Evolutionary conservation across 2,888 invertebrate species (phyloP), one percentile per base, ranked within the genome.

Genomic region (Notodonta dromedarius): DNA sequence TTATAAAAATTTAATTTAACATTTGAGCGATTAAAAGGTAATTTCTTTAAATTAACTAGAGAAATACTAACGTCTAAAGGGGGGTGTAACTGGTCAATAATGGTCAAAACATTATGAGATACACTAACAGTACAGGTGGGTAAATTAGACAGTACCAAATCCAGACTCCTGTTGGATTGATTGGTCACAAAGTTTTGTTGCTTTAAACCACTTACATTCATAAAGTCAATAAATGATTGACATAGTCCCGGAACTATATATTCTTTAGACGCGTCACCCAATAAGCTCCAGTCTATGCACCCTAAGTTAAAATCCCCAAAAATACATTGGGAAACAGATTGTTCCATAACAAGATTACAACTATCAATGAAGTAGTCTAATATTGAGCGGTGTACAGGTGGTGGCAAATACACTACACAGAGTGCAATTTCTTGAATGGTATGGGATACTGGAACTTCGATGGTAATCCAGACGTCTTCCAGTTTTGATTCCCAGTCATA

Each of bases 321-420:
- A 7, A 63, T 51, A 44, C 56, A 56, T 24, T 24, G 11, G 39
- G 13, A 9, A 14, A 46, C 35, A 5, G 16, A 40, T 39, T 39
- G 14, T 3, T 65, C 64, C 5, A 61, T 0, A 2, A 57, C 57
- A 1, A 0, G 42, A 13, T 58, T 64, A 42, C 61, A 58, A 14
- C 50, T 16, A 0, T 64, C 44, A 0, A 61, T 13, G 39, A 61
- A 64, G 9, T 16, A 32, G 5, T 64, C 63, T 5, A 64, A 6
- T 2, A 12, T 44, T 48, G 57, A 4, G 0, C 1, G 32, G 11
- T 39, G 9, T 5, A 64, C 58, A 5, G 63, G 63, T 5, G 63
- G 63, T 12, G 63, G 63, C 12, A 64, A 40, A 12, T 64, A 64
- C 5, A 64, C 11, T 3, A 56, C 63, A 54, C 61, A 61, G 0